Base-by-base conservation (phyloP, 1,140 invertebrate species). In the Drosophila sp. region DNA sequence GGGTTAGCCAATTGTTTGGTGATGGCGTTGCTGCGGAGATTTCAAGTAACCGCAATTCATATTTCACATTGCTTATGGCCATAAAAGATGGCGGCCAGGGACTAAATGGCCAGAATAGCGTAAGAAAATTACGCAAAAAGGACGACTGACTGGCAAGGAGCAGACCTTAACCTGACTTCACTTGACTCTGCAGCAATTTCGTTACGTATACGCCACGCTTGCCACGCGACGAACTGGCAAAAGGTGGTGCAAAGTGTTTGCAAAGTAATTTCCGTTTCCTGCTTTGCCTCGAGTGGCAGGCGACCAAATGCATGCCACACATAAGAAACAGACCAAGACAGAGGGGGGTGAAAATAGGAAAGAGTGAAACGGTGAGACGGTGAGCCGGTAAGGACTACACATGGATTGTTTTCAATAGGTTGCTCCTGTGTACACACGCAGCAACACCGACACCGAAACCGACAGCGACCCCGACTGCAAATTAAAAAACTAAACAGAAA, bases 251-350 rank as follows among this genome's bases (percentile, higher is more conserved):
- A 89, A 89, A 89, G 79, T 89, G 83, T 89, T 89, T 89, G 83
- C 83, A 83, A 89, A 89, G 83, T 83, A 89, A 89, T 89, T 89
- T 89, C 83, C 83, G 83, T 83, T 89, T 89, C 84, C 83, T 89
- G 83, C 76, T 89, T 70, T 77, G 79, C 83, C 72, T 72, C 72
- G 73, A 89, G 73, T 79, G 83, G 79, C 79, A 87, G 79, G 57
- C 70, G 50, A 46, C 41, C 36, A 54, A 59, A 34, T 50, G 56
- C 66, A 63, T n/a, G 50, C 29, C 13, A 16, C 40, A 16, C 9
- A 43, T 16, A 16, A 29, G 21, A 32, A 11, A 2, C 7, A 29
- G 25, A n/a, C 32, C 0, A 5, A 43, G 14, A 34, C 14, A 25
- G 11, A 25, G 11, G 13, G n/a, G 11, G 13, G n/a, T 8, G 14